These are phyloP conservation scores for Egretta garzetta DNA, from an alignment of 2,113 vertebrate genomes.

Conservation along the genomic window DNA sequence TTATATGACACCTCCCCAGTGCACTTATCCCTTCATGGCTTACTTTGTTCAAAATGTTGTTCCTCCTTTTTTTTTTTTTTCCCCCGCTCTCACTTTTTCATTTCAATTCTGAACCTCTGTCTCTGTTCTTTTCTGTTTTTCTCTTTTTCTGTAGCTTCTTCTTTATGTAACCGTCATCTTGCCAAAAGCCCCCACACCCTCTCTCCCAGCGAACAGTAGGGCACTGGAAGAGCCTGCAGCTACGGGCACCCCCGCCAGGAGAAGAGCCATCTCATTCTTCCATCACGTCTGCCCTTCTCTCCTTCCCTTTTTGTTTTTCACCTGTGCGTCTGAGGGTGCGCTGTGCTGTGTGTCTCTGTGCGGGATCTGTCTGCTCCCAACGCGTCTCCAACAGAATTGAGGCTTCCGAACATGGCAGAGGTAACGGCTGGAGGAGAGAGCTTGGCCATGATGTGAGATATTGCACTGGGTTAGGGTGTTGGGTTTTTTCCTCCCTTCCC, in stretches of 20 bases:
- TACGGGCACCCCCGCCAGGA: conserved; percentile 56
- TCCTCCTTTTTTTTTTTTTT: not conserved
- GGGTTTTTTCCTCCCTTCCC: not conserved
- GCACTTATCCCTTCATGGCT: not conserved
- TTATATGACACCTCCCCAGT: not conserved
- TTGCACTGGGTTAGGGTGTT: not conserved
- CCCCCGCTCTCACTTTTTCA: not conserved
- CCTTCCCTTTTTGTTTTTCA: conserved; percentile 44
- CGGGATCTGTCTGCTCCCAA: conserved; percentile 7
- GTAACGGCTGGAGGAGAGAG: not conserved
- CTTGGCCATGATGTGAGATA: not conserved
- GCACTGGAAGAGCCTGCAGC: conserved; percentile 75
- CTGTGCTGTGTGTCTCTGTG: conserved; percentile 65
- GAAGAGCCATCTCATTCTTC: conserved; percentile 77
- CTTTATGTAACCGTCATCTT: conserved; percentile 81
- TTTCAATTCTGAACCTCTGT: conserved; percentile 77
- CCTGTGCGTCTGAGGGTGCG: conserved; percentile 56
- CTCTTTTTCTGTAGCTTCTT: conserved; percentile 84
- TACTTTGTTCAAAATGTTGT: not conserved
- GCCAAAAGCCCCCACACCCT: conserved; percentile 71
- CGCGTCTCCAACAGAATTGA: not conserved
- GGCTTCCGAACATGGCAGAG: conserved; percentile 19
- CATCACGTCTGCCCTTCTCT: conserved; percentile 67
- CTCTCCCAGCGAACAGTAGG: conserved; percentile 73
- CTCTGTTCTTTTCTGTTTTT: conserved; percentile 60